phyloP scores from a whole-genome alignment of 2,113 vertebrate species.

The Himantopus leucocephalus region DNA sequence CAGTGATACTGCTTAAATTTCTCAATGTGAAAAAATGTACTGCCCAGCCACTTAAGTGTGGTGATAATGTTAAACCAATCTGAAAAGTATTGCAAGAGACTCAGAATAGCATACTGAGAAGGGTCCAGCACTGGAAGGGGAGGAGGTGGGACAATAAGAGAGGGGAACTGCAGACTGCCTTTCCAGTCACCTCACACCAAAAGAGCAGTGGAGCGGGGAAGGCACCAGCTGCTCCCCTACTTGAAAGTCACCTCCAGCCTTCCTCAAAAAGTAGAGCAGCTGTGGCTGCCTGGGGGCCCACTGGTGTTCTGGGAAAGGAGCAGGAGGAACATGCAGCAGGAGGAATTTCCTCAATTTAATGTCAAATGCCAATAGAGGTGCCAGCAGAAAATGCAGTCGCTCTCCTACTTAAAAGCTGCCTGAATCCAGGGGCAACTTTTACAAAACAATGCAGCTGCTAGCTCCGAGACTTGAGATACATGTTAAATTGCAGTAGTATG shows the following conservation, averaged over 20 bases:
- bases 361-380: neutral
- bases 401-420: neutral
- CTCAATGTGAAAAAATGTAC: neutral
- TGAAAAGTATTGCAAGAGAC: neutral
- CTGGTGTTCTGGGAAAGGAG: neutral
- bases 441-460: neutral
- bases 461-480: neutral
- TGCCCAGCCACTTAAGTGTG: neutral
- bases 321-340: neutral
- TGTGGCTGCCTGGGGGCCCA: neutral
- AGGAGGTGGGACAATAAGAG: neutral
- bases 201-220: neutral
- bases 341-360: conserved; percentile 6
- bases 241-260: conserved; percentile 15
- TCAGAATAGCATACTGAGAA: neutral
- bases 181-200: neutral
- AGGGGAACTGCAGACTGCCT: neutral
- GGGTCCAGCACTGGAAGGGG: neutral
- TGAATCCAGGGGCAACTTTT: neutral
- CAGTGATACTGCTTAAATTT: neutral
- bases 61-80: neutral
- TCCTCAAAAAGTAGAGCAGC: neutral
- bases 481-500: neutral
- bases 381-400: neutral
- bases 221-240: neutral